Percentiles rank a stretch among this genome's conserved stretches.
These are phyloP conservation scores for Drusus annulatus DNA, from an alignment of 1,140 invertebrate genomes.

Conservation along the genomic window DNA sequence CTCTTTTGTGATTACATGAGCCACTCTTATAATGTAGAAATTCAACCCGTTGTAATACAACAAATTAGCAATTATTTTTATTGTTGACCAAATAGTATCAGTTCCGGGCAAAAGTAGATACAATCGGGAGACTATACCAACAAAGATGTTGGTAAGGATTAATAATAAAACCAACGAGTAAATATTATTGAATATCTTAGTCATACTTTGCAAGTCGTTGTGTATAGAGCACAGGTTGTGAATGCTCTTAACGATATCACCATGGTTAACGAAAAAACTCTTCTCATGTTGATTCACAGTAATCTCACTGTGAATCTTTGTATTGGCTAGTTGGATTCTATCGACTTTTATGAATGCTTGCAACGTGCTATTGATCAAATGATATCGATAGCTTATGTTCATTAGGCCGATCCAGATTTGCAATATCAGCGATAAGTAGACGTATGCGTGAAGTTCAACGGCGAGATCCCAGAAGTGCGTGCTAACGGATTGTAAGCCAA, in stretches of 20 bases:
- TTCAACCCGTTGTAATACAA: slow-evolving; percentile 24
- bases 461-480: slow-evolving; percentile 7
- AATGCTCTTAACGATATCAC: slow-evolving; percentile 6
- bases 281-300: slow-evolving; percentile 28
- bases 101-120: slow-evolving; percentile 24
- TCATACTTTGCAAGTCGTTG: neutral
- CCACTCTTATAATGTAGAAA: slow-evolving; percentile 20
- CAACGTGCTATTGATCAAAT: slow-evolving; percentile 33
- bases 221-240: slow-evolving; percentile 43
- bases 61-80: neutral
- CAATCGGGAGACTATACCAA: slow-evolving; percentile 28
- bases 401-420: slow-evolving; percentile 21
- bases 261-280: slow-evolving; percentile 14
- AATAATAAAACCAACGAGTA: slow-evolving; percentile 32
- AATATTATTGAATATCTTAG: slow-evolving; percentile 30
- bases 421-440: slow-evolving; percentile 24
- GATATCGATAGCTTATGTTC: slow-evolving; percentile 30
- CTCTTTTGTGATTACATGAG: slow-evolving; percentile 27
- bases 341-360: neutral
- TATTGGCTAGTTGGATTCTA: neutral
- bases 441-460: neutral
- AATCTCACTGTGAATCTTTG: neutral
- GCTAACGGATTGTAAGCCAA: neutral
- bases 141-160: slow-evolving; percentile 24
- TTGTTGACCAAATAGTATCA: too few relatives aligned